These are phyloP conservation scores for Ormyrus labotus DNA, from an alignment of 2,888 invertebrate species.

Conservation along the genomic window DNA sequence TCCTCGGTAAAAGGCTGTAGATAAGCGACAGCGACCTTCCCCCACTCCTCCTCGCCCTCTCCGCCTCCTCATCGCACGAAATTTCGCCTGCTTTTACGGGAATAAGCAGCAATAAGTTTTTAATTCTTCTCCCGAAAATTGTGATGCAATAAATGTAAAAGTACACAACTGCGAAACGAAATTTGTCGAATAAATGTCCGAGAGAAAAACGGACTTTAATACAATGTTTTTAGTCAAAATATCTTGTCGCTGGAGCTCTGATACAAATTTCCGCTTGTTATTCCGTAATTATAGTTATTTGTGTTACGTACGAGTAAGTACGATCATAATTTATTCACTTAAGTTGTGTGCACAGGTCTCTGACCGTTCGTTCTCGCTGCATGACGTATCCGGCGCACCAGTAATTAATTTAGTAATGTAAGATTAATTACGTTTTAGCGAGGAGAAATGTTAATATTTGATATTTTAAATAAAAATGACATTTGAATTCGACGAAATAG, in stretches of 20 bases:
- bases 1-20: constrained; percentile 39
- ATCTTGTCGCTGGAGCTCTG: neutral
- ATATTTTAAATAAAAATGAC: too few species aligned
- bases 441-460: too few species aligned
- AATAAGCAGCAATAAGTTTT: constrained; percentile 40
- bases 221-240: too few species aligned
- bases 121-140: constrained; percentile 26
- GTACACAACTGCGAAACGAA: neutral
- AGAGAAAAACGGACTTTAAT: too few species aligned
- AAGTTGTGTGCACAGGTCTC: neutral
- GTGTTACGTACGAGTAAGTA: neutral
- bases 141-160: constrained; percentile 1
- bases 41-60: neutral
- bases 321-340: constrained; percentile 34
- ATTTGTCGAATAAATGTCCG: neutral
- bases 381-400: neutral
- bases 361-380: neutral
- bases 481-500: too few species aligned
- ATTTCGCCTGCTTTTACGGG: constrained; percentile 40
- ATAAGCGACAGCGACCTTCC: constrained; percentile 49
- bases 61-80: neutral
- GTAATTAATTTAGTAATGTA: constrained; percentile 17
- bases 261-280: constrained; percentile 33
- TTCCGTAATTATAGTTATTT: constrained; percentile 14
- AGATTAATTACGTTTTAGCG: too few species aligned